Conservation (phyloP, 2,113 vertebrate species). For the Colinus virginianus region DNA sequence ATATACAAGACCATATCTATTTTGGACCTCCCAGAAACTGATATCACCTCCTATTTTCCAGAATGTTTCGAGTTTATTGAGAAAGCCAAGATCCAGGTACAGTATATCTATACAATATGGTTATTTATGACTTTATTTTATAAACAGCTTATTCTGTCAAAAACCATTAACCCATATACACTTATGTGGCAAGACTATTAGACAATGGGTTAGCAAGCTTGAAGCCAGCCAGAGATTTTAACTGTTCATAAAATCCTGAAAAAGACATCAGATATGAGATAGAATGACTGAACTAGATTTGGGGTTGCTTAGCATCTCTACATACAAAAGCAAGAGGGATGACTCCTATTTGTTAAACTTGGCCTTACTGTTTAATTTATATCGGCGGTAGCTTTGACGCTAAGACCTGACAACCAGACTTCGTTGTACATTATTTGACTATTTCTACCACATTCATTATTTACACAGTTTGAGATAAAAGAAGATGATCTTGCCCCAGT, state of each 20-base stretch:
- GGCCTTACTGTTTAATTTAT: not conserved
- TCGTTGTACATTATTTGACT: not conserved
- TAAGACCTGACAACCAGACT: not conserved
- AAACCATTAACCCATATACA: not conserved
- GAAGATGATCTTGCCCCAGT: slow-evolving; percentile 47
- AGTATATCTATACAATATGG: not conserved
- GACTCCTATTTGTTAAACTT: not conserved
- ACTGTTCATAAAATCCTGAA: not conserved
- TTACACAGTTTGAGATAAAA: slow-evolving; percentile 55
- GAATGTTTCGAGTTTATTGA: slow-evolving; percentile 95
- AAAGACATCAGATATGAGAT: not conserved
- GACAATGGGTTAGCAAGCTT: not conserved
- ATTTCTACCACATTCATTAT: slow-evolving; percentile 61
- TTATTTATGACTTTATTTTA: slow-evolving; percentile 1
- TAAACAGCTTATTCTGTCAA: not conserved
- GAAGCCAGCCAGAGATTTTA: not conserved
- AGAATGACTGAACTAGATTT: not conserved
- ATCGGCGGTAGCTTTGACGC: not conserved
- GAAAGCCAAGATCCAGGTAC: slow-evolving; percentile 86
- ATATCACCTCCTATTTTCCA: slow-evolving; percentile 87
- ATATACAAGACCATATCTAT: slow-evolving; percentile 85
- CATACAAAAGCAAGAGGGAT: not conserved
- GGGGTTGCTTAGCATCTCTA: not conserved
- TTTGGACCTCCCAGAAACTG: slow-evolving; percentile 92
- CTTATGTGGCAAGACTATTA: not conserved